phyloP scores from a whole-genome alignment of 1,140 invertebrate genomes.

The Drosophila equinoxialis region DNA sequence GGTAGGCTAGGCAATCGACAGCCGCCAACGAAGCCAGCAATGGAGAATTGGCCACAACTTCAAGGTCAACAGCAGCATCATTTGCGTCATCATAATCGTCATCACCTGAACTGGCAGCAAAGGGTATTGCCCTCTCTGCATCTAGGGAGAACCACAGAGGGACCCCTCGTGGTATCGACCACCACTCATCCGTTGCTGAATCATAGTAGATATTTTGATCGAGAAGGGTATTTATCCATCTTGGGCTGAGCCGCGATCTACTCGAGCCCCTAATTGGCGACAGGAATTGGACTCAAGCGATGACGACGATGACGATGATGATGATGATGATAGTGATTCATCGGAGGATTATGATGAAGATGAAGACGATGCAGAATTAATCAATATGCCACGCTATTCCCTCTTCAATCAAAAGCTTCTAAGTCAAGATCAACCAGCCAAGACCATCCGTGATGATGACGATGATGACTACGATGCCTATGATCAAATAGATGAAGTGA shows the following conservation, averaged over 20 bases:
- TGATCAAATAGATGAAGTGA: conserved; percentile 37
- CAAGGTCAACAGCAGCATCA: conserved; percentile 62
- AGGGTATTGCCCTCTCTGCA: conserved; percentile 56
- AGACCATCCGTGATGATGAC: not conserved
- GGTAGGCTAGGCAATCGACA: conserved; percentile 24
- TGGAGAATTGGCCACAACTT: conserved; percentile 28
- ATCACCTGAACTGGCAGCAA: conserved; percentile 67
- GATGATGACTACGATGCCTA: conserved; percentile 46
- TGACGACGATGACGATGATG: conserved; percentile 35
- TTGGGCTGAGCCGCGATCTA: conserved; percentile 57
- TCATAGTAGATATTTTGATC: conserved; percentile 58
- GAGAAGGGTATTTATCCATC: conserved; percentile 62
- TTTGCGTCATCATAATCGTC: conserved; percentile 69
- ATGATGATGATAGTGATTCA: conserved; percentile 29
- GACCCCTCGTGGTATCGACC: conserved; percentile 15
- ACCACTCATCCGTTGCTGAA: conserved; percentile 32
- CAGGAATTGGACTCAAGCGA: conserved; percentile 47
- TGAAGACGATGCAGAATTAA: conserved; percentile 40
- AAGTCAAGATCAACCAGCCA: not conserved
- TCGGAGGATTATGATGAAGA: conserved; percentile 42
- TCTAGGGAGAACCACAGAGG: conserved; percentile 39
- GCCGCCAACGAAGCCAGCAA: conserved; percentile 15
- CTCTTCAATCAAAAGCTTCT: conserved; percentile 53
- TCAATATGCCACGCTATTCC: conserved; percentile 69
- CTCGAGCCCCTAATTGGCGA: conserved; percentile 64